Conservation (phyloP, 2,888 invertebrate genomes). For the Alloplasta piceator region DNA sequence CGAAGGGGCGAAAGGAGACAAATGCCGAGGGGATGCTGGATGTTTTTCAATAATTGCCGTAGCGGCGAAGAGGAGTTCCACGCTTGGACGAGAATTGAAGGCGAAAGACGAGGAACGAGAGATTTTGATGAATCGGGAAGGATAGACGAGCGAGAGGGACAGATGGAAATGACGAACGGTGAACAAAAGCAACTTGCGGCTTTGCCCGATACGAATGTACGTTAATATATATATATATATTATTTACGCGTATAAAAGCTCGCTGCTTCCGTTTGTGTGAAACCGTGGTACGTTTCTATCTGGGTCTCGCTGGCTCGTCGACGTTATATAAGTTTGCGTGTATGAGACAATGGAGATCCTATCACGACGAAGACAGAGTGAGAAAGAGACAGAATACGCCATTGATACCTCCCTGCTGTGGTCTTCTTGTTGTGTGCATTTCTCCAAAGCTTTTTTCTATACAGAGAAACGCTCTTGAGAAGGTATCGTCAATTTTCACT, state of each 20-base stretch:
- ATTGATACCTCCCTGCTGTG: slow-evolving; percentile 48
- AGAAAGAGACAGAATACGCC: slow-evolving; percentile 7
- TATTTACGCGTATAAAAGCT: slow-evolving; percentile 33
- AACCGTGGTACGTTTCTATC: slow-evolving; percentile 25
- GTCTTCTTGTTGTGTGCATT: slow-evolving; percentile 13
- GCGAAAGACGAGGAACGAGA: slow-evolving; percentile 29
- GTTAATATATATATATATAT: slow-evolving; percentile 3
- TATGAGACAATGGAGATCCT: slow-evolving; percentile 52
- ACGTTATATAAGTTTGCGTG: slow-evolving; percentile 22
- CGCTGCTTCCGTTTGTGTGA: slow-evolving; percentile 15
- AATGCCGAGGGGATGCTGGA: slow-evolving; percentile 20
- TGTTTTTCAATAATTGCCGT: slow-evolving; percentile 49
- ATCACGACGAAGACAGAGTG: slow-evolving; percentile 28
- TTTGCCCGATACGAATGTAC: slow-evolving; percentile 12
- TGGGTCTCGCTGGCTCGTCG: background rate
- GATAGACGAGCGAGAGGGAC: slow-evolving; percentile 4
- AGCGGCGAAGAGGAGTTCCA: slow-evolving; percentile 14
- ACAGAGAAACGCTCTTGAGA: slow-evolving; percentile 18
- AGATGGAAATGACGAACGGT: slow-evolving; percentile 46
- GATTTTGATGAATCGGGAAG: slow-evolving; percentile 49
- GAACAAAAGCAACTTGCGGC: slow-evolving; percentile 56
- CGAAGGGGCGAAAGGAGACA: slow-evolving; percentile 2
- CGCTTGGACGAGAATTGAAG: slow-evolving; percentile 38
- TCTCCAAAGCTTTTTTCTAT: slow-evolving; percentile 37
- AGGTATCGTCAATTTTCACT: slow-evolving; percentile 38